Evolutionary conservation across 2,797 vertebrate genomes (phyloP).

Genomic region (Babyrousa celebensis): DNA sequence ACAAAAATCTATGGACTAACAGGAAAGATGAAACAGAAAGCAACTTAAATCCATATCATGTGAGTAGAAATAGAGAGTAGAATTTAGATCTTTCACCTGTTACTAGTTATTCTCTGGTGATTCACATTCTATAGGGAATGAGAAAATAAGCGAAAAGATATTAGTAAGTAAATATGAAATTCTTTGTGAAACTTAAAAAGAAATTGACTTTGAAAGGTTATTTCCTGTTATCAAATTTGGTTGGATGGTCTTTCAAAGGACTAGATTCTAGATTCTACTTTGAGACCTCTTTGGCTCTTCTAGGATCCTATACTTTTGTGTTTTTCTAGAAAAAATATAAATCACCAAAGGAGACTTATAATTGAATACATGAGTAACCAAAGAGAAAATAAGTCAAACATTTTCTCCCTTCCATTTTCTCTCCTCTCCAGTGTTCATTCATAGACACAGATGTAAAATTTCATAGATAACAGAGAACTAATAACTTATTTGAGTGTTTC

Average conservation of each 20-base stretch:
- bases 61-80: background rate
- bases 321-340: background rate
- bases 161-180: background rate
- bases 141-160: background rate
- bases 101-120: background rate
- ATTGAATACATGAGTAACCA: background rate
- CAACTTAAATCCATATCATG: background rate
- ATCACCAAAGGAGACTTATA: background rate
- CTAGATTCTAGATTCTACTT: background rate
- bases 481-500: background rate
- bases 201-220: background rate
- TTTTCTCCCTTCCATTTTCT: background rate
- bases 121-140: background rate
- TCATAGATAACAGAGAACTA: background rate
- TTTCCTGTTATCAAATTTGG: background rate
- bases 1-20: background rate
- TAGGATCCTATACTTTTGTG: background rate
- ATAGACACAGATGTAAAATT: background rate
- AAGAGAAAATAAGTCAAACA: background rate
- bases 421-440: background rate
- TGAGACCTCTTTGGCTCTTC: background rate
- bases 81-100: background rate
- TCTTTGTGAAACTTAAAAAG: slow-evolving; percentile 41
- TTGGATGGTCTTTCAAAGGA: background rate
- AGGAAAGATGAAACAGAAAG: background rate